phyloP scores from a whole-genome alignment of 2,113 vertebrate species.

The Pao palembangensis region DNA sequence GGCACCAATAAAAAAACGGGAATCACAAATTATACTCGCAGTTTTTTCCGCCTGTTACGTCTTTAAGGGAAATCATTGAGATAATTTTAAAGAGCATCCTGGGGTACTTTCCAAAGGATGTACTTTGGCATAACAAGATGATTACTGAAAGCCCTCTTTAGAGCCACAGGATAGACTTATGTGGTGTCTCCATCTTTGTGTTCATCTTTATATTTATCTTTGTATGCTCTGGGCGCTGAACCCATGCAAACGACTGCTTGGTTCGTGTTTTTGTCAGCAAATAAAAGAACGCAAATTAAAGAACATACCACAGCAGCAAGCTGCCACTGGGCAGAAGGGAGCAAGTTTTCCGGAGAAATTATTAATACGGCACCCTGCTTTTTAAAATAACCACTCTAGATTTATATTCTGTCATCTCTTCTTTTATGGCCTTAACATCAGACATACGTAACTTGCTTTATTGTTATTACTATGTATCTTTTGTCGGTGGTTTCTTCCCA shows the following conservation, averaged over 20 bases:
- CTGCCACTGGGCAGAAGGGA: constrained; percentile 3
- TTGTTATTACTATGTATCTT: constrained; percentile 1
- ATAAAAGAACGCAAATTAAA: constrained; percentile 25
- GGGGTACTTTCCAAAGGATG: neutral
- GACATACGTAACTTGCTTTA: constrained; percentile 3
- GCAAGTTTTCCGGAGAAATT: constrained; percentile 4
- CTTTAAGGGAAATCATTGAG: neutral
- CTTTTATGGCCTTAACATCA: neutral
- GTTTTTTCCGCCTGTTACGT: neutral
- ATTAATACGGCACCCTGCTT: constrained; percentile 6
- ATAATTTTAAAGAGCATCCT: neutral
- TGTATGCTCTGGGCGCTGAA: constrained; percentile 12
- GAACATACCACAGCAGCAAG: constrained; percentile 7
- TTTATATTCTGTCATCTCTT: no score
- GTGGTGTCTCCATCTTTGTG: constrained; percentile 17
- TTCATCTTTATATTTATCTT: constrained; percentile 23
- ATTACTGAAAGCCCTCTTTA: constrained; percentile 6
- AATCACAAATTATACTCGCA: no score
- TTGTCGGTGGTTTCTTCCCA: neutral
- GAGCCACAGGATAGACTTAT: constrained; percentile 4
- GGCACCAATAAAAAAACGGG: neutral
- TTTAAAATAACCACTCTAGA: no score
- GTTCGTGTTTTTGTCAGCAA: constrained; percentile 33
- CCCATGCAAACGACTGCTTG: neutral
- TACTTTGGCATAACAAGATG: neutral